Percentiles rank a stretch among this genome's conserved stretches.
These are phyloP conservation scores for Calypte anna DNA, from an alignment of 2,113 vertebrate species.

Conservation along the genomic window DNA sequence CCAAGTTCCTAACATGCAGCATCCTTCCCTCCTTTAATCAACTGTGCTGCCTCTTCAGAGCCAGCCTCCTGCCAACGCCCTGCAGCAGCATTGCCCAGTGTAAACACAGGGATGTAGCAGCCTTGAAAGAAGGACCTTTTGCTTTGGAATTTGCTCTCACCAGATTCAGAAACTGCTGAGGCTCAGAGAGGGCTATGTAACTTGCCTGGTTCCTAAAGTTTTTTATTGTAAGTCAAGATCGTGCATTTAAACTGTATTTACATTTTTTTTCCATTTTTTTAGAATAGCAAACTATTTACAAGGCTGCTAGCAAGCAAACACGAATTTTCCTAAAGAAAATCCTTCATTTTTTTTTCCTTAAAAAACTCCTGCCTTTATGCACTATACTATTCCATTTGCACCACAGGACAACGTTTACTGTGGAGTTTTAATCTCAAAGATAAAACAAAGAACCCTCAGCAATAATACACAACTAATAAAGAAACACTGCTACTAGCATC, in stretches of 20 bases:
- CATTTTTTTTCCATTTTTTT: neutral
- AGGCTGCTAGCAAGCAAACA: neutral
- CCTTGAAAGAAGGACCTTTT: neutral
- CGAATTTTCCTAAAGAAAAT: neutral
- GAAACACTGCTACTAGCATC: neutral
- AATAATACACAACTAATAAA: neutral
- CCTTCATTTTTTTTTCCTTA: neutral
- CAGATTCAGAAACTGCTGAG: rapidly evolving
- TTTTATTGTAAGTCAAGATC: neutral
- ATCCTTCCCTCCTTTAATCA: neutral
- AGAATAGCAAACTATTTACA: neutral
- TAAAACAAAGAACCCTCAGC: neutral
- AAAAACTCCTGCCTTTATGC: neutral
- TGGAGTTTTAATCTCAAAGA: neutral
- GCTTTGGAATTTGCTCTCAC: neutral
- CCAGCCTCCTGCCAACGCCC: neutral
- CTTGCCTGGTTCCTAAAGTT: neutral
- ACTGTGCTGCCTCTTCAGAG: neutral
- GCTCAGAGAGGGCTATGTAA: neutral
- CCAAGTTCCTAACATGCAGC: neutral
- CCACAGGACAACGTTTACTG: neutral
- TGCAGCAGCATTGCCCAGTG: neutral
- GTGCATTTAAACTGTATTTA: neutral
- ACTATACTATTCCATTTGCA: neutral
- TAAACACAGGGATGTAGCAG: neutral